Conservation (phyloP, 2,797 vertebrate species). For the Rhynchotus rufescens region DNA sequence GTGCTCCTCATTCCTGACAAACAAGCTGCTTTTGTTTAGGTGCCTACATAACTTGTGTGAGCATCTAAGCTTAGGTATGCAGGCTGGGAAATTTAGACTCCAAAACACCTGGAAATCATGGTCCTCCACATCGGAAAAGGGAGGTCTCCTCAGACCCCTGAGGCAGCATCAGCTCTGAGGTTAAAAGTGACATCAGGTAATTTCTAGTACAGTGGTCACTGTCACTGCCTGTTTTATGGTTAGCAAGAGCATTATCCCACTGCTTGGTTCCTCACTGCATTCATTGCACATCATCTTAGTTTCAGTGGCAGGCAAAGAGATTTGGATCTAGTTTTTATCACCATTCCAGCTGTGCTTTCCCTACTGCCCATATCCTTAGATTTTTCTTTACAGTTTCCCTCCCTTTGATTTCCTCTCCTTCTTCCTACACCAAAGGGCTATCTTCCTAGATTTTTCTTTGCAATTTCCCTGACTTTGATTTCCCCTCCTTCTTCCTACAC, state of each 20-base stretch:
- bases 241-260: rapidly evolving
- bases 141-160: background rate
- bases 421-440: background rate
- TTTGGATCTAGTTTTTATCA: background rate
- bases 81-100: background rate
- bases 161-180: background rate
- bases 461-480: background rate
- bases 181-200: background rate
- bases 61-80: background rate
- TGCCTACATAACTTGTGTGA: rapidly evolving
- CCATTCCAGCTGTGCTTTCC: background rate
- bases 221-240: background rate
- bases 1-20: background rate
- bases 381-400: background rate
- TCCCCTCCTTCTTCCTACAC: background rate
- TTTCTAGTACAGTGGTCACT: background rate
- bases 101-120: background rate
- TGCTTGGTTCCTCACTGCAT: background rate
- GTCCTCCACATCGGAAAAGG: background rate
- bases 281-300: background rate
- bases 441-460: background rate
- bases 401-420: background rate
- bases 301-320: background rate
- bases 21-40: background rate
- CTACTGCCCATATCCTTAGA: background rate